Evolutionary conservation across 2,797 vertebrate species (phyloP).

Genomic region (Oreonectes daqikongensis): DNA sequence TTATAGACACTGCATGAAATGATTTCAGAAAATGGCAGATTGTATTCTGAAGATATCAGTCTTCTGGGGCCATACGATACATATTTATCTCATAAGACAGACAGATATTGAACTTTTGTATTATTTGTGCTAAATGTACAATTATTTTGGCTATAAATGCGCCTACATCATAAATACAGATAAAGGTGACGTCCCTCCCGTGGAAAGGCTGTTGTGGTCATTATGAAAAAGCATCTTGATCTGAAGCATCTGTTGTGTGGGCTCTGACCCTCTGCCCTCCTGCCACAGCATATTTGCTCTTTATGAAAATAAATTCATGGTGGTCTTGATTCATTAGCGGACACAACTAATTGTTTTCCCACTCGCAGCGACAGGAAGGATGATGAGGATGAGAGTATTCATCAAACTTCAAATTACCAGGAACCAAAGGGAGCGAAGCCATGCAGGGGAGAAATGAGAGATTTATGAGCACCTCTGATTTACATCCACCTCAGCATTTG

Average conservation of each 20-base stretch:
- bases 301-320: slow-evolving; percentile 62
- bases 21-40: not conserved
- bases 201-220: slow-evolving; percentile 21
- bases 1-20: slow-evolving; percentile 13
- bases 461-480: slow-evolving; percentile 47
- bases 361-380: slow-evolving; percentile 42
- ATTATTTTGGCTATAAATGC: not conserved
- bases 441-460: not conserved
- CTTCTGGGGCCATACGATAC: not conserved
- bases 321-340: slow-evolving; percentile 60
- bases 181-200: not conserved
- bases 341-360: slow-evolving; percentile 63
- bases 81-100: not conserved
- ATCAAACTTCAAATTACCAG: slow-evolving; percentile 59
- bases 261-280: slow-evolving; percentile 51
- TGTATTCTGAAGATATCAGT: not conserved
- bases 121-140: too few relatives aligned
- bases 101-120: too few relatives aligned
- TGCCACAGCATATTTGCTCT: slow-evolving; percentile 59
- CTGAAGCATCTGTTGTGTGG: slow-evolving; percentile 51
- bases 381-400: slow-evolving; percentile 53
- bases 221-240: slow-evolving; percentile 15
- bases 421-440: slow-evolving; percentile 36
- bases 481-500: slow-evolving; percentile 29
- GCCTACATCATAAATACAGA: slow-evolving; percentile 29